Conservation (phyloP, 2,797 vertebrate species). For the Australoheros facetus region DNA sequence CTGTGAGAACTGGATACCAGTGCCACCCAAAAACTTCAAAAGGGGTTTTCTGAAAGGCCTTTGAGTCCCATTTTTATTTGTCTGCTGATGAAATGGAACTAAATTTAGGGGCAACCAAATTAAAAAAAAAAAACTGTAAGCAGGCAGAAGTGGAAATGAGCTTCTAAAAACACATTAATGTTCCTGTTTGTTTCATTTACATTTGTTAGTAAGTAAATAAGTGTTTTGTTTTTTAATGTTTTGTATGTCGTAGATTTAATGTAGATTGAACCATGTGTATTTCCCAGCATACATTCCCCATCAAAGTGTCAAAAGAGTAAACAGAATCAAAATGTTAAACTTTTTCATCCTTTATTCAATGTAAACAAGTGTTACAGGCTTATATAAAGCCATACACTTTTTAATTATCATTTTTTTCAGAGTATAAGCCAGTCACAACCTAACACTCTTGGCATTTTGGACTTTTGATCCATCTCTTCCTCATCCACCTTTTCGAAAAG, state of each 20-base stretch:
- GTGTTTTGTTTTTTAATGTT: neutral
- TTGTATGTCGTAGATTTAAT: neutral
- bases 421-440: no score
- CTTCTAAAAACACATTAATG: neutral
- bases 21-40: conserved; percentile 41
- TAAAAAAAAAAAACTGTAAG: neutral
- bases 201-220: neutral
- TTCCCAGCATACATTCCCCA: neutral
- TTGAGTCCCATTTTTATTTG: conserved; percentile 15
- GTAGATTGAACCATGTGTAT: neutral
- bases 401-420: no score
- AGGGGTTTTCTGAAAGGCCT: neutral
- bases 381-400: neutral
- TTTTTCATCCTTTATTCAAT: neutral
- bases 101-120: neutral
- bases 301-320: neutral
- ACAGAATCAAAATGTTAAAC: no score
- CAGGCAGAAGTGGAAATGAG: neutral
- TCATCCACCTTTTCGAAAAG: neutral
- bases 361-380: neutral
- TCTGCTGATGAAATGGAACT: neutral
- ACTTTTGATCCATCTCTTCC: neutral
- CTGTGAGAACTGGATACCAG: conserved; percentile 27
- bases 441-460: neutral
- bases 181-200: neutral